Evolutionary conservation across 2,797 vertebrate genomes (phyloP).

Genomic region (Poeciliopsis gracilis): DNA sequence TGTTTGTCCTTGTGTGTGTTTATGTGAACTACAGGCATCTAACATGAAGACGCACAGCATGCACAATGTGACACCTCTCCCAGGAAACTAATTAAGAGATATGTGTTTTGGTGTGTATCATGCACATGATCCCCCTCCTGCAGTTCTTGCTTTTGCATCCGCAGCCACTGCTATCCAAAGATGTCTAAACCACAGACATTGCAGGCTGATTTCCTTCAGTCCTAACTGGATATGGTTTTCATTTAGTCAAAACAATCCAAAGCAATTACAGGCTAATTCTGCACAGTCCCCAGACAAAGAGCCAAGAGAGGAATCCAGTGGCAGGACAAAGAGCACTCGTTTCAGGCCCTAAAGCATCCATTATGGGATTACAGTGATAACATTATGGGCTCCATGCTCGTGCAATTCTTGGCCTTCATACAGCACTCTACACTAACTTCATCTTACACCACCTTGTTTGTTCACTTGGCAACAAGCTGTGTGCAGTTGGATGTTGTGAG

Average conservation of each 20-base stretch:
- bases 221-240: constrained; percentile 65
- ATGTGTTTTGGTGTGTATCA: constrained; percentile 15
- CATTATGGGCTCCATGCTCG: constrained; percentile 45
- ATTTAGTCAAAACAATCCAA: constrained; percentile 61
- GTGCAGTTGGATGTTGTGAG: constrained; percentile 35
- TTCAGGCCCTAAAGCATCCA: constrained; percentile 59
- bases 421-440: constrained; percentile 36
- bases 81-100: constrained; percentile 30
- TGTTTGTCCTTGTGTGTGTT: constrained; percentile 19
- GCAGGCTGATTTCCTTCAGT: constrained; percentile 40
- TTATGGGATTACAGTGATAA: constrained; percentile 72
- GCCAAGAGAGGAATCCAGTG: constrained; percentile 57
- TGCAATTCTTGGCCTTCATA: constrained; percentile 41
- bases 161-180: constrained; percentile 6
- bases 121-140: neutral
- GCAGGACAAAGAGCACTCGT: constrained; percentile 53
- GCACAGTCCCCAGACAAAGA: constrained; percentile 52
- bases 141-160: constrained; percentile 16
- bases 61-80: constrained; percentile 30
- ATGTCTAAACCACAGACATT: constrained; percentile 36
- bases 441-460: constrained; percentile 45
- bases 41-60: constrained; percentile 27
- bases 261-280: constrained; percentile 67
- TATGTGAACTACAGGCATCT: constrained; percentile 15
- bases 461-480: constrained; percentile 36